Conservation (phyloP, 2,888 invertebrate genomes). For the Vandiemenella viatica region DNA sequence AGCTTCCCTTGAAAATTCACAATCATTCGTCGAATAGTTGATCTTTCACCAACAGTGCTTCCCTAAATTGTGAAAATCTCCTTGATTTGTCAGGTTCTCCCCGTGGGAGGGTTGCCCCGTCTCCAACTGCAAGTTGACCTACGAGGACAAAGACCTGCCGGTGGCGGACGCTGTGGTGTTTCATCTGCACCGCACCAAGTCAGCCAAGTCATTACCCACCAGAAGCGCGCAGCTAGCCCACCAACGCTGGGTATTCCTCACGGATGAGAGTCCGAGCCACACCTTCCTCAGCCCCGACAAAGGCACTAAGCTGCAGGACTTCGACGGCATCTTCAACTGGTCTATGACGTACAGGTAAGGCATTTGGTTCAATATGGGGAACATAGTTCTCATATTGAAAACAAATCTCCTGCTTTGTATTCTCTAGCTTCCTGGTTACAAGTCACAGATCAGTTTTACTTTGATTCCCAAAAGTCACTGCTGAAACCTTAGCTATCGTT, state of each 20-base stretch:
- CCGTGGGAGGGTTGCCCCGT: conserved; percentile 44
- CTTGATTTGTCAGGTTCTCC: conserved; percentile 29
- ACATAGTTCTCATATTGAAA: too few relatives aligned
- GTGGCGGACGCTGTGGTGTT: conserved; percentile 49
- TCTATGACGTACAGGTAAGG: conserved; percentile 18
- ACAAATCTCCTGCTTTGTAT: too few relatives aligned
- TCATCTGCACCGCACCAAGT: conserved; percentile 36
- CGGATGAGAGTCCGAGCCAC: conserved; percentile 49
- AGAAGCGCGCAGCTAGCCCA: conserved; percentile 25
- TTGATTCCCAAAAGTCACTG: too few relatives aligned
- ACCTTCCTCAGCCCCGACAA: conserved; percentile 33
- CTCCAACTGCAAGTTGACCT: conserved; percentile 43
- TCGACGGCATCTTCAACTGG: conserved; percentile 42
- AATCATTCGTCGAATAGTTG: too few relatives aligned
- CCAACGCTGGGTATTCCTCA: conserved; percentile 55
- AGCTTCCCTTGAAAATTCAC: too few relatives aligned
- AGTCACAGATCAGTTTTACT: too few relatives aligned
- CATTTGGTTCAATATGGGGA: too few relatives aligned
- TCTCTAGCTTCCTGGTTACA: too few relatives aligned
- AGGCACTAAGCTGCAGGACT: conserved; percentile 27
- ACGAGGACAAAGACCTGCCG: conserved; percentile 31
- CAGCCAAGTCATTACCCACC: conserved; percentile 35
- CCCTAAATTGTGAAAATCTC: too few relatives aligned
- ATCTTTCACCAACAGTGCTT: too few relatives aligned
- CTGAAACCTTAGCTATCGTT: too few relatives aligned